Percentiles rank a stretch among this genome's conserved stretches.
Conservation (phyloP, 2,113 vertebrate genomes). For the Mionectes macconnelli region DNA sequence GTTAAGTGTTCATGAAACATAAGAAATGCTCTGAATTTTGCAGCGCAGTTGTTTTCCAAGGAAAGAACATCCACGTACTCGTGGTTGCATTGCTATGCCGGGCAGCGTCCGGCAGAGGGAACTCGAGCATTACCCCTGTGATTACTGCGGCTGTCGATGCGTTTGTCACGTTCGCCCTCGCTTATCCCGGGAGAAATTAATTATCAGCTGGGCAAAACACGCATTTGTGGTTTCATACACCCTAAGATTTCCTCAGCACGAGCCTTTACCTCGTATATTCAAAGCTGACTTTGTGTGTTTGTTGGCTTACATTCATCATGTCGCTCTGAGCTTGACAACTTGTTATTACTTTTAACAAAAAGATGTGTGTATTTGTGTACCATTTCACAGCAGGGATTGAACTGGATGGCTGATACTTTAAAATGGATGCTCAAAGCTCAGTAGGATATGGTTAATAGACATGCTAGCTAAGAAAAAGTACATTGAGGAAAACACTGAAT, state of each 20-base stretch:
- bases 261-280: background rate
- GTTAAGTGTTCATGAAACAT: background rate
- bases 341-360: background rate
- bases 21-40: background rate
- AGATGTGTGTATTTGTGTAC: background rate
- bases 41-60: background rate
- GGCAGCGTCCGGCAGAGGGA: background rate
- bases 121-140: background rate
- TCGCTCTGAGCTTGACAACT: background rate
- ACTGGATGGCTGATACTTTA: fast-evolving
- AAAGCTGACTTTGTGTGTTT: background rate
- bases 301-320: fast-evolving
- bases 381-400: background rate
- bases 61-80: background rate
- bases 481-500: background rate
- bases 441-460: background rate
- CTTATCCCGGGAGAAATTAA: background rate
- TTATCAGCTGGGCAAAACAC: background rate
- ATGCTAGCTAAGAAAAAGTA: background rate
- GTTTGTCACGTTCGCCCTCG: fast-evolving
- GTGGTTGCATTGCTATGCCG: background rate
- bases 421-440: background rate
- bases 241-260: background rate
- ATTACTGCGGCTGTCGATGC: fast-evolving
- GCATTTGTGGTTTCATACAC: background rate